Evolutionary conservation across 2,888 invertebrate genomes (phyloP).

Genomic region (Dicycla oo): DNA sequence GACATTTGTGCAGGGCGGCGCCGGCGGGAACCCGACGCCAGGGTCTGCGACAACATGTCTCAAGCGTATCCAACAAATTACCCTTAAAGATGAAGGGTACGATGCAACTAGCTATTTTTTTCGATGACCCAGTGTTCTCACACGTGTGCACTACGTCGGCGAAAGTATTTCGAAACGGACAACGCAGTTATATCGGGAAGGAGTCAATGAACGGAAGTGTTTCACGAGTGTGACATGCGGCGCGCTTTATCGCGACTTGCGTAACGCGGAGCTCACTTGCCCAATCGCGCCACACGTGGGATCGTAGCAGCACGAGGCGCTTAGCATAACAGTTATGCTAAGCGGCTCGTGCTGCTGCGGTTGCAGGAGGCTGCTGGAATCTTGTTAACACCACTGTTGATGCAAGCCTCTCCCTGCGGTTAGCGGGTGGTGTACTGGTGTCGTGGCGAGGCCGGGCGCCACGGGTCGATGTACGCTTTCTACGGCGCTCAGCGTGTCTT

Average conservation of each 20-base stretch:
- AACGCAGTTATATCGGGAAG: conserved; percentile 87
- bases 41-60: conserved; percentile 61
- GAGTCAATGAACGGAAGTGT: conserved; percentile 90
- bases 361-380: conserved; percentile 76
- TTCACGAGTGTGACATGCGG: conserved; percentile 88
- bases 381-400: conserved; percentile 80
- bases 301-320: too few relatives aligned
- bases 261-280: conserved; percentile 84
- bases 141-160: conserved; percentile 78
- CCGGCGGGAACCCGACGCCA: conserved; percentile 63
- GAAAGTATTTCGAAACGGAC: conserved; percentile 85
- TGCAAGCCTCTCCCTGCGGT: conserved; percentile 76
- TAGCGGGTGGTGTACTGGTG: conserved; percentile 55
- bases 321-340: conserved; percentile 71
- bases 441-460: conserved; percentile 40
- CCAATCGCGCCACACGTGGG: conserved; percentile 78
- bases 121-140: conserved; percentile 67
- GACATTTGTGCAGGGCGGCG: conserved; percentile 62
- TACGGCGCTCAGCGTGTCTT: conserved; percentile 77
- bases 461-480: conserved; percentile 85
- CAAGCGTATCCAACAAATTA: conserved; percentile 75
- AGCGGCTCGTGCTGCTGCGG: conserved; percentile 75
- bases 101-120: conserved; percentile 68
- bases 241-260: conserved; percentile 86
- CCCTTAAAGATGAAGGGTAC: conserved; percentile 78